Evolutionary conservation across 37 sponge, comb jelly and placozoan genomes (phyloP), one percentile per base, ranked within the genome.

Genomic region (Tethya wilhelma): DNA sequence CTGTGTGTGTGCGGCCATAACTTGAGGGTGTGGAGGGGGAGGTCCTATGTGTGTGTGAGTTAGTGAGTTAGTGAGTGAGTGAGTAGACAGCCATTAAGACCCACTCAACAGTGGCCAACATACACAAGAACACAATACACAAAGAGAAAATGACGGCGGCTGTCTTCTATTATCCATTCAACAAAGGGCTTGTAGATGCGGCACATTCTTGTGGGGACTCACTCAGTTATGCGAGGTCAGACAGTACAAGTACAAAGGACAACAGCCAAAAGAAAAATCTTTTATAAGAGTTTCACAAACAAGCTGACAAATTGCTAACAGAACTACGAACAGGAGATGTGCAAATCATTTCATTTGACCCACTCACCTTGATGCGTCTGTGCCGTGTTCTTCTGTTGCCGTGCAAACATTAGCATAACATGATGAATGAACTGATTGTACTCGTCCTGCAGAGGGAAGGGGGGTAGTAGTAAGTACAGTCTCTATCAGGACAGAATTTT

Each of bases 381-480:
- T n/a, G n/a, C n/a, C n/a, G 2, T 69, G 69, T 2, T 19, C 7
- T 25, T 17, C 20, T 60, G 60, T 42, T 60, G 77, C 1, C 65
- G 25, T 25, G 79, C 14, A 0, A 78, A 34, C 67, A 64, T 67
- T 23, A 78, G 64, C 0, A 78, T 53, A 9, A 64, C 67, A 17
- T 65, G 44, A 11, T 46, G 79, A 31, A 78, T 30, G n/a, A 37
- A 66, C 4, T 33, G 29, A 2, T 23, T 44, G 55, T 78, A 78
- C 37, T 78, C 79, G 0, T 78, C 79, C 79, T 78, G 64, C 1
- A 66, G 2, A 49, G 73, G 41, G 49, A 6, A 33, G 34, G 8
- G 4, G 19, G 30, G 64, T 62, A n/a, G n/a, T n/a, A n/a, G n/a
- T n/a, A n/a, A n/a, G n/a, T n/a, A n/a, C n/a, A n/a, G n/a, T n/a